Evolutionary conservation across 2,888 invertebrate genomes (phyloP).

Genomic region (Heliconius erato): DNA sequence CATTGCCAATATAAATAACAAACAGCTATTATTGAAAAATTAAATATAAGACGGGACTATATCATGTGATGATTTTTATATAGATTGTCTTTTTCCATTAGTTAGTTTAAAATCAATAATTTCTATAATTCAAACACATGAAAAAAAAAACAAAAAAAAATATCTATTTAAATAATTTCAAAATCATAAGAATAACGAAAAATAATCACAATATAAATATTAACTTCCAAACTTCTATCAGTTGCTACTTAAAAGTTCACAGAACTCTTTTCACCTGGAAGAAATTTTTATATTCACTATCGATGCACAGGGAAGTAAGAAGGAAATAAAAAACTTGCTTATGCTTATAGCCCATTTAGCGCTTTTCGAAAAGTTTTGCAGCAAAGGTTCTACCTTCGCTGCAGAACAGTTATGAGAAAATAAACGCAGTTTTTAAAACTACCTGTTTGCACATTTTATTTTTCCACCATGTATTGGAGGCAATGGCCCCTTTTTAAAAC

Average conservation of each 20-base stretch:
- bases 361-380: slow-evolving; percentile 48
- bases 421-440: slow-evolving; percentile 47
- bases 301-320: slow-evolving; percentile 56
- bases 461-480: slow-evolving; percentile 36
- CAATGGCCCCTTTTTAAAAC: slow-evolving; percentile 27
- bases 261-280: slow-evolving; percentile 49
- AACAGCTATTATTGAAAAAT: not conserved
- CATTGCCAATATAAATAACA: not conserved
- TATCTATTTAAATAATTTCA: too few relatives aligned
- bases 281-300: slow-evolving; percentile 56
- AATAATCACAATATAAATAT: not conserved
- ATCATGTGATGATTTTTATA: too few relatives aligned
- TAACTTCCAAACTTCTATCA: slow-evolving; percentile 24
- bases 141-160: too few relatives aligned
- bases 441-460: slow-evolving; percentile 46
- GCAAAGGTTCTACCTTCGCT: slow-evolving; percentile 27
- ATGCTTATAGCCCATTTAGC: slow-evolving; percentile 53
- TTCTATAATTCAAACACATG: not conserved
- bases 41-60: not conserved
- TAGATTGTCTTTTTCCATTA: too few relatives aligned
- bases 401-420: slow-evolving; percentile 46
- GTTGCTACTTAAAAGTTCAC: slow-evolving; percentile 41
- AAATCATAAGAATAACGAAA: too few relatives aligned
- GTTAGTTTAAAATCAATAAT: not conserved
- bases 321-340: slow-evolving; percentile 55